phyloP scores from a whole-genome alignment of 2,888 invertebrate species.

The Sipha maydis region DNA sequence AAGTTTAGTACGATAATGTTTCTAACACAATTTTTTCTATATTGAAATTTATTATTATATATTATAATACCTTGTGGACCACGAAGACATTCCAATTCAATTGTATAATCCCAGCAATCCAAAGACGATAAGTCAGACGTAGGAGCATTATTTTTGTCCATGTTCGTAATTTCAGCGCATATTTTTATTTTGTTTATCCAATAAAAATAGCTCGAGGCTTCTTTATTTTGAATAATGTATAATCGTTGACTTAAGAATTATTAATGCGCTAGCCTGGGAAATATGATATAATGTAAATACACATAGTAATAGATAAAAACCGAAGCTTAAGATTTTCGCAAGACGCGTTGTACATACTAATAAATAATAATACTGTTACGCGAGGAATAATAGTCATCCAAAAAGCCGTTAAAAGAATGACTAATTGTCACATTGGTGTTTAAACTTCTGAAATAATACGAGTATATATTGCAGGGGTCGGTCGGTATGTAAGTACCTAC shows the following conservation, averaged over 20 bases:
- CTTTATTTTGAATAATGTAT: neutral
- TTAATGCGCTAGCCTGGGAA: conserved; percentile 20
- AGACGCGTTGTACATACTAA: conserved; percentile 23
- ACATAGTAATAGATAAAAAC: neutral
- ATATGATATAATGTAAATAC: neutral
- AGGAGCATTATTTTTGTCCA: conserved; percentile 23
- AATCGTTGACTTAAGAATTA: neutral
- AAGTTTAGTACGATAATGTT: too few species aligned
- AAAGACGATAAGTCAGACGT: conserved; percentile 69
- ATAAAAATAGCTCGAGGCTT: neutral
- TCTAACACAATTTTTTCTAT: too few species aligned
- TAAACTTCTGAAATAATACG: neutral
- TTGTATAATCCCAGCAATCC: conserved; percentile 87
- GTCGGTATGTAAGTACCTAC: neutral
- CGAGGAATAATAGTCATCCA: conserved; percentile 29
- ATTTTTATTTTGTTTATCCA: neutral
- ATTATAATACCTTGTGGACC: conserved; percentile 76
- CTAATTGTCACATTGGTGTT: conserved; percentile 13
- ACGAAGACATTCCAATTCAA: conserved; percentile 82
- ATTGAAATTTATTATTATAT: too few species aligned
- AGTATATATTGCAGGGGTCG: neutral
- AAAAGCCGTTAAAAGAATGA: conserved; percentile 14
- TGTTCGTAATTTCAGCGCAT: conserved; percentile 37
- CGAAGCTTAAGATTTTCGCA: neutral
- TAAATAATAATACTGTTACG: conserved; percentile 27